Conservation (phyloP, 2,797 vertebrate genomes). For the Muraenolepis orangiensis region DNA sequence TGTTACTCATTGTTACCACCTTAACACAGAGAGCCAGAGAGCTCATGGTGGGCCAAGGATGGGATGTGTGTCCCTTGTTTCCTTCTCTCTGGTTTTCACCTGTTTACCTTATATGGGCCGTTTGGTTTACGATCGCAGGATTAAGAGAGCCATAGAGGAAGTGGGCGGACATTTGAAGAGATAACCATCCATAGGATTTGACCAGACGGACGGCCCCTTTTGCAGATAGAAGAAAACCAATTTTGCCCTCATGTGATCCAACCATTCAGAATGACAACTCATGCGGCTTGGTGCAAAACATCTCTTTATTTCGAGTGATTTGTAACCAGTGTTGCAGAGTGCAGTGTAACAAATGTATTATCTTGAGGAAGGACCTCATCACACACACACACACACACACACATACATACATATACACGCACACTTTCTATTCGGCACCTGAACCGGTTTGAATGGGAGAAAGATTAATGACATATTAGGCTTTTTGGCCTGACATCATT, state of each 20-base stretch:
- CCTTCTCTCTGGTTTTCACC: too few relatives aligned
- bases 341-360: neutral
- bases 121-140: conserved; percentile 4
- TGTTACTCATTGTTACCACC: neutral
- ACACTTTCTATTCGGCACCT: neutral
- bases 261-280: neutral
- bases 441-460: neutral
- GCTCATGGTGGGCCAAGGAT: too few relatives aligned
- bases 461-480: neutral
- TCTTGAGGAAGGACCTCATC: neutral
- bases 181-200: too few relatives aligned
- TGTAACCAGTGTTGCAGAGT: conserved; percentile 22
- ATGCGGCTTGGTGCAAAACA: conserved; percentile 15
- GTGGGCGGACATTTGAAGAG: conserved; percentile 9
- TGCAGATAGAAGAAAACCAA: too few relatives aligned
- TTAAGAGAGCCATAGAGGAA: conserved; percentile 18
- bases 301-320: conserved; percentile 64
- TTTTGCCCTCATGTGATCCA: neutral
- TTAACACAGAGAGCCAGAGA: too few relatives aligned
- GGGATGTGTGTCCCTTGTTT: too few relatives aligned
- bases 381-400: neutral
- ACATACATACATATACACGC: neutral
- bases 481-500: neutral
- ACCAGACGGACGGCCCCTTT: too few relatives aligned
- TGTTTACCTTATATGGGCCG: too few relatives aligned